Base-by-base conservation (phyloP, 2,797 vertebrate genomes). In the Amniataba percoides region DNA sequence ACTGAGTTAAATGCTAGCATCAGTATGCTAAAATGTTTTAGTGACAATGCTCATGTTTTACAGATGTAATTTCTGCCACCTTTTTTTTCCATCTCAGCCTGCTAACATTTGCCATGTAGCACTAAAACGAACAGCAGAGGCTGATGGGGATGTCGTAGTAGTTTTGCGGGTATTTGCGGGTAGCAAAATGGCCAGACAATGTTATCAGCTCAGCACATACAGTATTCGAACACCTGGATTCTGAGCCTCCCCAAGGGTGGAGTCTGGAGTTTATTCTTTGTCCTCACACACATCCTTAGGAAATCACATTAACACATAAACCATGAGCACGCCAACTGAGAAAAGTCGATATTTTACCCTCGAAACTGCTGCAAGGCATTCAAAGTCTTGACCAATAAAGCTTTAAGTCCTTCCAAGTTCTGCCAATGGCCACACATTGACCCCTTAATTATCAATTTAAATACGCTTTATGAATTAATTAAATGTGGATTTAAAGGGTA, bases 371-470 rank as follows among this genome's bases (percentile, higher is more conserved):
- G 45, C 51, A 71, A 76, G 71, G 67, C 63, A 80, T 73, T 87
- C 57, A 73, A 81, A 79, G 45, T 18, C 12, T 23, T 86, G 65
- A 81, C 76, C 83, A 86, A 85, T 82, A 65, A 65, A 81, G 16
- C n/a, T 60, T 21, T 25, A 34, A 81, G 18, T 43, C 49, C 31
- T 68, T 68, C 13, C 12, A 72, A 63, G 31, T 63, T 66, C 13
- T 66, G 60, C 69, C 59, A 60, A 27, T 1, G 42, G 53, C 57
- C 45, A 58, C 40, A 27, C 3, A 63, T 31, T 77, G 56, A 71
- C 66, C 45, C 57, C 45, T 73, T 60, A 64, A 64, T 71, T 81
- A 82, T 70, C 56, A 57, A 74, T 78, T 18, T 43, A 71, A 74
- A 84, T 57, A 68, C 51, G 40, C 13, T 71, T 71, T 18, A 56